Conservation (phyloP, 2,797 vertebrate species). For the Cuculus canorus region DNA sequence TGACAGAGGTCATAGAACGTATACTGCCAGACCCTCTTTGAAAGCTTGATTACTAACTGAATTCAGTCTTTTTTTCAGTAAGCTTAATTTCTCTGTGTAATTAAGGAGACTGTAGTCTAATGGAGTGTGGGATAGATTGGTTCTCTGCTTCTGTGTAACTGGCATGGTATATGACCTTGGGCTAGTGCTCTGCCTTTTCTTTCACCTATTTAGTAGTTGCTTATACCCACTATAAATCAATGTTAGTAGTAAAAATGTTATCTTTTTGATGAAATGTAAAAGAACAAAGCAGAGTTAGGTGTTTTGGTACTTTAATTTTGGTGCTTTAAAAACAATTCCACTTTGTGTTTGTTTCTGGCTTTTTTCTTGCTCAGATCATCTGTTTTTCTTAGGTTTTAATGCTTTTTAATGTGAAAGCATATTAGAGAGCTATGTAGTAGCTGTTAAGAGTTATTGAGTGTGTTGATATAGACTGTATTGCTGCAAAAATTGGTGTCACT, state of each 20-base stretch:
- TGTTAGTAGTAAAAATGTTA: neutral
- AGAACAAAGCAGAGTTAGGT: neutral
- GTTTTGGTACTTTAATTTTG: neutral
- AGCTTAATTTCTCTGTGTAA: neutral
- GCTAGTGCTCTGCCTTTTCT: neutral
- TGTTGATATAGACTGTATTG: neutral
- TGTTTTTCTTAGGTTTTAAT: neutral
- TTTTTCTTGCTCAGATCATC: neutral
- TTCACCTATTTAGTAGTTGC: neutral
- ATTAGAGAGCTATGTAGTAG: neutral
- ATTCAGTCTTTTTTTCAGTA: constrained; percentile 11
- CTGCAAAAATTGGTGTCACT: neutral
- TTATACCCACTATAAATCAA: neutral
- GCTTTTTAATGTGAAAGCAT: neutral
- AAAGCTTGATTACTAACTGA: neutral
- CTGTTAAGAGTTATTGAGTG: neutral
- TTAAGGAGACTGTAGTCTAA: neutral
- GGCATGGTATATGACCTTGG: constrained; percentile 38
- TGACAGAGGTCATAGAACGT: neutral
- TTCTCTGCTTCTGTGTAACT: neutral
- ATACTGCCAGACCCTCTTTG: neutral
- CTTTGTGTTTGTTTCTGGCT: neutral
- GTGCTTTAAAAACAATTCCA: neutral
- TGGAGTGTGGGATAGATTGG: neutral
- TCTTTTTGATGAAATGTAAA: neutral